phyloP scores from a whole-genome alignment of 2,113 vertebrate species.

The Colossoma macropomum region DNA sequence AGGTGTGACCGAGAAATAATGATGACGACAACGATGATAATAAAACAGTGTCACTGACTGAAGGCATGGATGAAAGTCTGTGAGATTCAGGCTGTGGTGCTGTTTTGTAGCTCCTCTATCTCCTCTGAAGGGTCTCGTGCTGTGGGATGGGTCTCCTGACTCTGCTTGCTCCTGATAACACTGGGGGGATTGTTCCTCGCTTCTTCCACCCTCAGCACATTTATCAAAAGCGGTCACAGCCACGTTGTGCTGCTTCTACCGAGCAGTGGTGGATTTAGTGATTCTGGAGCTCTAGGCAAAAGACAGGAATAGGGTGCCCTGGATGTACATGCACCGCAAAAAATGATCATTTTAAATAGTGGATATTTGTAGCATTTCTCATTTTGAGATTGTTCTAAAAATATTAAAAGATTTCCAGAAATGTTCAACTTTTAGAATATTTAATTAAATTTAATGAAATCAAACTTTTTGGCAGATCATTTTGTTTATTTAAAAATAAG shows the following conservation, averaged over 20 bases:
- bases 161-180: conserved; percentile 72
- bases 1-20: conserved; percentile 3
- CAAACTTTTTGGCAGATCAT: too few species aligned
- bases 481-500: too few species aligned
- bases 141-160: conserved; percentile 50
- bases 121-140: not conserved
- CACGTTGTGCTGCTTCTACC: conserved; percentile 58
- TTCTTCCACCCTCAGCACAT: conserved; percentile 55
- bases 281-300: too few species aligned
- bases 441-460: too few species aligned
- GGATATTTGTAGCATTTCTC: too few species aligned
- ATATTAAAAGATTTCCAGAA: too few species aligned
- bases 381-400: too few species aligned
- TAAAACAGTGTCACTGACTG: not conserved
- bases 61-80: not conserved
- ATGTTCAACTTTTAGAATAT: too few species aligned
- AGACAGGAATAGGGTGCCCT: too few species aligned
- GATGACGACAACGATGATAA: not conserved
- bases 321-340: too few species aligned
- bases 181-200: conserved; percentile 67
- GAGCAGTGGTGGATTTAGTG: not conserved
- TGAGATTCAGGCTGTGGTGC: not conserved
- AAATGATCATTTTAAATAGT: too few species aligned
- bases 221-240: conserved; percentile 69
- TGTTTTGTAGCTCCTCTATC: not conserved